Evolutionary conservation across 2,888 invertebrate species (phyloP), one percentile per base, ranked within the genome.

Genomic region (Nomada fucata): DNA sequence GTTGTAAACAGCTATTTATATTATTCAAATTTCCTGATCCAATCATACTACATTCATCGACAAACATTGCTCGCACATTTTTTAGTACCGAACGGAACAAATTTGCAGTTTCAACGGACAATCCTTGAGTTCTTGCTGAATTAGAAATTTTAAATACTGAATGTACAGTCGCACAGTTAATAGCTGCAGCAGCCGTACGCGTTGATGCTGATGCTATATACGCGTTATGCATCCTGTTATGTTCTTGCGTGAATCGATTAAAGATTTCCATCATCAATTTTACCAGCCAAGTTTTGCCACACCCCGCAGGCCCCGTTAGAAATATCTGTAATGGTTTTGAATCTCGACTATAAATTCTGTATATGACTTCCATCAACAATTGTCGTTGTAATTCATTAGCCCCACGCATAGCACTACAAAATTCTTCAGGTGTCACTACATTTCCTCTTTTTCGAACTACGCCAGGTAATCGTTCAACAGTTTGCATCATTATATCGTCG

Each of bases 11-110:
- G 10, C 10, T 10, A 23, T 57, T 26, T 7, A 57, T 57, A 7
- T 57, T 20, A 23, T 26, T 10, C 10, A 57, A 26, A 57, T 26
- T 20, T 9, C 9, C 57, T 4, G 57, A 57, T 23, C 57, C 57
- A 23, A 57, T 57, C 26, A 57, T 57, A 23, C 57, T 57, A 23
- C 57, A 57, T 57, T 57, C 57, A 57, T 57, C 57, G 4, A 57
- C 23, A 23, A 57, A 57, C 7, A 26, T 26, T 7, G 26, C 26
- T 20, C 57, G 20, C 7, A 57, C 26, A 26, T 57, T 57, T 26
- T 11, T 9, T 10, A 57, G 9, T 23, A 23, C 57, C 9, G 26
- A 23, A 26, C 57, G 57, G 26, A 57, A 57, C 57, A 26, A 20
- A 9, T 57, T 20, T 13, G 23, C 5, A 1, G 20, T 23, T 18